Evolutionary conservation across 2,888 invertebrate genomes (phyloP), one percentile per base, ranked within the genome.

Genomic region (Arctia plantaginis): DNA sequence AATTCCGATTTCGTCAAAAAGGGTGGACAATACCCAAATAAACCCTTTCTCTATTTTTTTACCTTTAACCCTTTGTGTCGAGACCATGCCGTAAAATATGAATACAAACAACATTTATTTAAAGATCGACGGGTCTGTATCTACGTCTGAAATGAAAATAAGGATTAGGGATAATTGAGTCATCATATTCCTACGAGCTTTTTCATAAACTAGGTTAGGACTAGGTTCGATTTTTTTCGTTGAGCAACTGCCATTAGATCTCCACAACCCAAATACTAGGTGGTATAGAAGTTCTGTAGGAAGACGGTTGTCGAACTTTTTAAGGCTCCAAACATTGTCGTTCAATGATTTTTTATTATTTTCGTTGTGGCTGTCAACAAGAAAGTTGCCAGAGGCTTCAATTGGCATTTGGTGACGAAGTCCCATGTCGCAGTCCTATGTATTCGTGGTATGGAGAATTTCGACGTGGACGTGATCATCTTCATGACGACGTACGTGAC

Each of bases 31-130:
- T 13, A 6, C 27, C 27, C 27, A 59, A 59, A 59, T 20, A 3
- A n/a, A 35, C 3, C 10, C 35, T n/a, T n/a, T 59, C 15, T 59
- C 6, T n/a, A 12, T 0, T 33, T 1, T 51, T 35, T 51, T 51
- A 51, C 51, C 30, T 39, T 51, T 68, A 33, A 69, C 68, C 68
- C n/a, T 69, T 39, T 51, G n/a, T 35, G 13, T n/a, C 66, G 30
- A 67, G 66, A 30, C 66, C 41, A 10, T 15, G 59, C 1, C 27
- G 59, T 59, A 30, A 15, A 44, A 44, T 67, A 27, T 30, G 44
- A 67, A 44, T 44, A 59, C 3, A 27, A 66, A 41, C 66, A 66
- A 39, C 66, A 27, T 67, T 67, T 67, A 8, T 44, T 66, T 30
- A 27, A 20, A 67, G 20, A 66, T 66, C n/a, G 18, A n/a, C 10